Percentiles rank a stretch among this genome's conserved stretches.
Conservation (phyloP, 2,797 vertebrate species). For the Platyrinchus mystaceus region DNA sequence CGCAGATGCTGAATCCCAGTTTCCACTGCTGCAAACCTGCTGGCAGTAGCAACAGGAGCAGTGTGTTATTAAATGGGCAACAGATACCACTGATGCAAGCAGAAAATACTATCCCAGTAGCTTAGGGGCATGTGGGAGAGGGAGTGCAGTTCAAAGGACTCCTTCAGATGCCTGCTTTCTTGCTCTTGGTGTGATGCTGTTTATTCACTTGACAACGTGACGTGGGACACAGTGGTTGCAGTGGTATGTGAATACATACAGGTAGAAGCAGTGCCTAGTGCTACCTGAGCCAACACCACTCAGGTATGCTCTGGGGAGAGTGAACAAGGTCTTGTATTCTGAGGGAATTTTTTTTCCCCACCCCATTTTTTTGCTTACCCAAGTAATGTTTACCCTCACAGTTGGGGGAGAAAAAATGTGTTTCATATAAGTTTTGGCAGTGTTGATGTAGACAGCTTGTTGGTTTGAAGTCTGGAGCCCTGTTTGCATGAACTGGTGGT, state of each 20-base stretch:
- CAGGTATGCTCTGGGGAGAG: neutral
- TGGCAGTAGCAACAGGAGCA: rapidly evolving
- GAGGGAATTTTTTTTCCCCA: neutral
- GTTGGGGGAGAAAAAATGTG: neutral
- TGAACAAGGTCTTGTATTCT: neutral
- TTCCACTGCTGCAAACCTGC: neutral
- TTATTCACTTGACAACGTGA: rapidly evolving
- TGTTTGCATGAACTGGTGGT: neutral
- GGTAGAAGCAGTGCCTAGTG: neutral
- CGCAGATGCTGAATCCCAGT: neutral
- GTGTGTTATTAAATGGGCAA: neutral
- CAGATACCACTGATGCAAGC: neutral
- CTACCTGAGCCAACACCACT: neutral
- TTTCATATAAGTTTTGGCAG: neutral
- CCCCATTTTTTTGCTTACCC: neutral
- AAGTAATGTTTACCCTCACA: neutral
- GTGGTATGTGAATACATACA: neutral
- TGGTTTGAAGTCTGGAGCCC: neutral
- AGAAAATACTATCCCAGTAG: neutral
- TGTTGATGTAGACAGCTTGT: neutral
- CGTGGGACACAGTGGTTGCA: neutral
- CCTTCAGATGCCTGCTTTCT: rapidly evolving
- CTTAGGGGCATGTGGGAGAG: neutral
- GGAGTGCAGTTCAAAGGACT: neutral
- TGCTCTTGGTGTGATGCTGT: neutral